These are phyloP conservation scores for Nipponacmea schrenckii DNA, from an alignment of 2,888 invertebrate genomes.

Conservation along the genomic window DNA sequence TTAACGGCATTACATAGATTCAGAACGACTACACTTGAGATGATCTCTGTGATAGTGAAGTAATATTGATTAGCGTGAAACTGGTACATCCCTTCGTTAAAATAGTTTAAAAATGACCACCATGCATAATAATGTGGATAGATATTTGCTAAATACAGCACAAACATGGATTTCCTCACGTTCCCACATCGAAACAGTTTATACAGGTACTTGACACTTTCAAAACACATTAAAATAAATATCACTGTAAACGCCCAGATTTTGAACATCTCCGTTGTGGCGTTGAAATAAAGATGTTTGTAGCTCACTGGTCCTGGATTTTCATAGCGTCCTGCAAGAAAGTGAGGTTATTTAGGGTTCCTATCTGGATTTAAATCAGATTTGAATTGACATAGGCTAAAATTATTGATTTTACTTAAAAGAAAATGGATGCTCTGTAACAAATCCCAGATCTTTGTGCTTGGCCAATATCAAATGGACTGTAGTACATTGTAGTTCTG, in stretches of 20 bases:
- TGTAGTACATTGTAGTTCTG: not conserved
- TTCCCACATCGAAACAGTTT: slow-evolving; percentile 41
- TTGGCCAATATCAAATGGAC: not conserved
- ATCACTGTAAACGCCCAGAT: slow-evolving; percentile 61
- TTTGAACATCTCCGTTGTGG: slow-evolving; percentile 56
- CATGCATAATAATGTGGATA: slow-evolving; percentile 67
- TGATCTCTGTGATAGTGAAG: slow-evolving; percentile 63
- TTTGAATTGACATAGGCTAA: too few species aligned
- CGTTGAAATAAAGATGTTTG: slow-evolving; percentile 66
- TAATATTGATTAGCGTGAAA: slow-evolving; percentile 63
- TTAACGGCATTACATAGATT: slow-evolving; percentile 56
- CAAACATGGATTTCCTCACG: slow-evolving; percentile 53
- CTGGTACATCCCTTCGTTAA: slow-evolving; percentile 64
- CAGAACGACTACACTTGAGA: slow-evolving; percentile 58
- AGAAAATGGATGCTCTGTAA: too few species aligned
- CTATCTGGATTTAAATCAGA: too few species aligned
- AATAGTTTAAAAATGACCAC: slow-evolving; percentile 66
- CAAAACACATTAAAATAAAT: slow-evolving; percentile 60
- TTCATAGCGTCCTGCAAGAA: slow-evolving; percentile 60
- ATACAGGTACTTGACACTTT: slow-evolving; percentile 58
- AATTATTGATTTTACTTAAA: too few species aligned
- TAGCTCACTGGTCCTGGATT: slow-evolving; percentile 59
- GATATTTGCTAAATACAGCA: slow-evolving; percentile 56
- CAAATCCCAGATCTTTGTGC: too few species aligned
- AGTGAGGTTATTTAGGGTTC: too few species aligned